A percentile compares a stretch with the other conserved stretches of the same genome.
These are phyloP conservation scores for Triplophysa bombifrons DNA, from an alignment of 2,797 vertebrate genomes.

Conservation along the genomic window DNA sequence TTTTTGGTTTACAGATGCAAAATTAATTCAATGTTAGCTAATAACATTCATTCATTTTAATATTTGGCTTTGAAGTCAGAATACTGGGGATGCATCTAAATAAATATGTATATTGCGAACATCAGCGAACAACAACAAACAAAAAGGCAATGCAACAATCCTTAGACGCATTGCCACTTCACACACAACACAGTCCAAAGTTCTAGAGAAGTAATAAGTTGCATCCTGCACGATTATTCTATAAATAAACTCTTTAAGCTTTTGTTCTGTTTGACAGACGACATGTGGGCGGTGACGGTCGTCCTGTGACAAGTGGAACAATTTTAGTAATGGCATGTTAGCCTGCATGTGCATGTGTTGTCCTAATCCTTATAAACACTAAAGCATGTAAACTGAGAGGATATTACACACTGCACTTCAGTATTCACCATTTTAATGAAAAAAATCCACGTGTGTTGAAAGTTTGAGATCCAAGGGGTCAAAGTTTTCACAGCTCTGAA, in stretches of 20 bases:
- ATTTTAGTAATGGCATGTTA: constrained; percentile 40
- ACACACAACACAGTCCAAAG: constrained; percentile 16
- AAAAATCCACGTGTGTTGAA: neutral
- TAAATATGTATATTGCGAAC: constrained; percentile 10
- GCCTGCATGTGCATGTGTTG: constrained; percentile 38
- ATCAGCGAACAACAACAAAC: neutral
- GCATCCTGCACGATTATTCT: constrained; percentile 40
- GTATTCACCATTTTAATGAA: neutral
- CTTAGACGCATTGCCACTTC: neutral
- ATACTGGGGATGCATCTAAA: neutral
- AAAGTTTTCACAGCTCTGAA: neutral
- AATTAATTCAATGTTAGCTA: no score
- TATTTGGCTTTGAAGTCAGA: neutral
- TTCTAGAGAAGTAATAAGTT: constrained; percentile 23
- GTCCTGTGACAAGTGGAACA: constrained; percentile 41
- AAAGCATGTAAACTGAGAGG: constrained; percentile 8
- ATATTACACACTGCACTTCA: constrained; percentile 13
- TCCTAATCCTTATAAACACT: constrained; percentile 11
- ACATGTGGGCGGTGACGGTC: constrained; percentile 51
- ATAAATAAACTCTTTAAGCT: constrained; percentile 41
- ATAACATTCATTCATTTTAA: neutral
- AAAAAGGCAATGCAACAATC: constrained; percentile 1
- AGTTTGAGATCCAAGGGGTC: neutral
- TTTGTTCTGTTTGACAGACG: constrained; percentile 50
- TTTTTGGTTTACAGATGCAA: no score